These are phyloP conservation scores for Lanius ludovicianus DNA, from an alignment of 2,113 vertebrate genomes.

Conservation along the genomic window DNA sequence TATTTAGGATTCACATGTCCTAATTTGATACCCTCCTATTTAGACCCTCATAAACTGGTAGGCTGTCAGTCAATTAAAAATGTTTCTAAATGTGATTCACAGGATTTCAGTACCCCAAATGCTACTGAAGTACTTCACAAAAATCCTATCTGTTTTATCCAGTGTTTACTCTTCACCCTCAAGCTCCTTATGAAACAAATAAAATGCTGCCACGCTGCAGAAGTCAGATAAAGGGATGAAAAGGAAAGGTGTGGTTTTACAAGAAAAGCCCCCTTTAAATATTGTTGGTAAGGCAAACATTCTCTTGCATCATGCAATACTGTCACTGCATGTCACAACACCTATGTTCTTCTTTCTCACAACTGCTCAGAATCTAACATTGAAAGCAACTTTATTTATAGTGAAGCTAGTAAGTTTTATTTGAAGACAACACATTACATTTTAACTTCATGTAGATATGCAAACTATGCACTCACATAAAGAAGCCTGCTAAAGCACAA, in stretches of 20 bases:
- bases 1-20: background rate
- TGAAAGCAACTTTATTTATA: background rate
- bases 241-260: background rate
- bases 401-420: background rate
- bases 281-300: background rate
- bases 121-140: background rate
- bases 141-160: background rate
- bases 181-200: background rate
- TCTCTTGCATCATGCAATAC: background rate
- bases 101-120: background rate
- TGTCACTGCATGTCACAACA: background rate
- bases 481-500: background rate
- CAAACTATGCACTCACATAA: accelerated
- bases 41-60: background rate
- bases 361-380: background rate
- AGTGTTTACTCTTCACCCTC: background rate
- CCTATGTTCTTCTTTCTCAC: background rate
- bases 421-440: background rate
- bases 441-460: background rate
- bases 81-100: background rate
- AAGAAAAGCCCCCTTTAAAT: background rate
- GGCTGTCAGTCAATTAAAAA: background rate
- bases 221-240: background rate
- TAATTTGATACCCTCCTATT: background rate
- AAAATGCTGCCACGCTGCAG: background rate